Base-by-base conservation (phyloP, 2,888 invertebrate species). In the Flexamia atlantica region DNA sequence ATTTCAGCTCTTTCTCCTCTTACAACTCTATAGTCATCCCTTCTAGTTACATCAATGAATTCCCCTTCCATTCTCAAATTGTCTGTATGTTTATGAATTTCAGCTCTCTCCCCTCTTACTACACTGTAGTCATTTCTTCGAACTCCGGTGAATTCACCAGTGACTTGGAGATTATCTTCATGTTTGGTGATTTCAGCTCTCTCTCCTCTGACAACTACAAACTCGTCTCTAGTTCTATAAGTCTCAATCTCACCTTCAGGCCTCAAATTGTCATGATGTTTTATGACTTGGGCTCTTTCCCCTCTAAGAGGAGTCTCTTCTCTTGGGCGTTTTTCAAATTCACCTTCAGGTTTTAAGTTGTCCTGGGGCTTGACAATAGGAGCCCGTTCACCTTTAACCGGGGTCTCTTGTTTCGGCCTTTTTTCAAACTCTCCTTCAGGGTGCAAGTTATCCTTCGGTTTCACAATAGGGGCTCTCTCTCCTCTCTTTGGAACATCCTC, bases 321-420 rank as follows among this genome's bases (percentile, higher is more conserved):
- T 46, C 28, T 79, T 28, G 74, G 72, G 7, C 89, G 89, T 82
- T 89, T 89, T 85, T 92, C 90, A 87, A 93, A 92, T 68, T 92
- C 92, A n/a, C 93, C 93, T 87, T 93, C 93, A 0, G 92, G 91
- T 85, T 88, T 89, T 0, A 94, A 88, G 88, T 94, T 94, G 87
- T 94, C 93, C 46, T 89, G 90, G 57, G 91, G 90, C 89, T 84
- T 91, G 86, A 90, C 92, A 4, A 90, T 90, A 25, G 89, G 89
- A 23, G 90, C 91, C 81, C 92, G 89, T 87, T 93, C 93, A 46
- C 91, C 92, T 40, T 76, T 83, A n/a, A 91, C 92, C 80, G 72
- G 53, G 0, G 60, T 42, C 17, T 85, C 42, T 81, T 83, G 80
- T 40, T 88, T 90, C 88, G 68, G 89, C 85, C 85, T 89, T 57